Evolutionary conservation across 2,888 invertebrate species (phyloP).

Genomic region (Fragum whitleyi): DNA sequence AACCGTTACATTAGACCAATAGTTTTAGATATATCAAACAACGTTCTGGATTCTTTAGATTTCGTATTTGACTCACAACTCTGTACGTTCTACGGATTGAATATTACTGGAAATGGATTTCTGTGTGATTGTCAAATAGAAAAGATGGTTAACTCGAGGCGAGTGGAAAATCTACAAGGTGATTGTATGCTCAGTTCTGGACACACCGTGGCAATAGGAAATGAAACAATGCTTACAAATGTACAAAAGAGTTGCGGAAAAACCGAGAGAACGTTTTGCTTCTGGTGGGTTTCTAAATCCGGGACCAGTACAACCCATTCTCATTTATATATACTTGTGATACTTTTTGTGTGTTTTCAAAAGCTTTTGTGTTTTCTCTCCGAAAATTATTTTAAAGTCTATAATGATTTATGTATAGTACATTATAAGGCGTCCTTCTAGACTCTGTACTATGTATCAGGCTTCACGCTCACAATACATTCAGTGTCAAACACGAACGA

Average conservation of each 20-base stretch:
- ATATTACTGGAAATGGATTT: conserved; percentile 60
- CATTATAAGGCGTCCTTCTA: too few relatives aligned
- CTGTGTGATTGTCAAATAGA: conserved; percentile 63
- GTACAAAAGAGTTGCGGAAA: conserved; percentile 43
- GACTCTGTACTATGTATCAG: too few relatives aligned
- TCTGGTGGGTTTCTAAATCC: conserved; percentile 57
- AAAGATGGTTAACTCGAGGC: conserved; percentile 48
- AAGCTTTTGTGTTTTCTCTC: too few relatives aligned
- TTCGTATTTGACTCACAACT: conserved; percentile 55
- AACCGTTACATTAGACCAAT: conserved; percentile 44
- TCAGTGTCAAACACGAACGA: too few relatives aligned
- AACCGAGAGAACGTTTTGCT: conserved; percentile 45
- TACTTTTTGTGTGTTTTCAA: too few relatives aligned
- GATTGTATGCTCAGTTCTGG: conserved; percentile 42
- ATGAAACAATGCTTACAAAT: conserved; percentile 30
- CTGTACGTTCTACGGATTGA: conserved; percentile 57
- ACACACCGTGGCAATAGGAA: conserved; percentile 29
- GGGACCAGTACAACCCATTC: not conserved
- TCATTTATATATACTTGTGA: not conserved
- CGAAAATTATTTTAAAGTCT: too few relatives aligned
- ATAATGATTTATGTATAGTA: too few relatives aligned
- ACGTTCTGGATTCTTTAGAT: conserved; percentile 46
- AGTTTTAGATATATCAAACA: conserved; percentile 51
- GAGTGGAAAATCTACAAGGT: conserved; percentile 40
- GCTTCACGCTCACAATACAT: too few relatives aligned